Base-by-base conservation (phyloP, 2,113 vertebrate genomes). In the Arothron firmamentum region DNA sequence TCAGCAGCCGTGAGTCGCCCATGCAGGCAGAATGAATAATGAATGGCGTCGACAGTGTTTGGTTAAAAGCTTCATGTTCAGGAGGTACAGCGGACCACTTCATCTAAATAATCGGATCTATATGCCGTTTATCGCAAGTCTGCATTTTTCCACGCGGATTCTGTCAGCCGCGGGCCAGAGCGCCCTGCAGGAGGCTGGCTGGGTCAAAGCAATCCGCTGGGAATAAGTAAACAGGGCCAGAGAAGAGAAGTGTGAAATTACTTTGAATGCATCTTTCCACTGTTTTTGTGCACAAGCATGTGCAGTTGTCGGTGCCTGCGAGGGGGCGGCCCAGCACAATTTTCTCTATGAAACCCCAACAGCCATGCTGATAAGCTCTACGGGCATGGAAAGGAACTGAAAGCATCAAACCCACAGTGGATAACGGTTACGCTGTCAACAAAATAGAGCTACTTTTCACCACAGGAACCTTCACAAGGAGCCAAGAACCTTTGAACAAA, bases 21-120 rank as follows among this genome's bases (percentile, higher is more conserved):
- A 78, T 65, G 55, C 65, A 79, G 78, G 56, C 57, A 21, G 56
- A 38, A 65, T 85, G 59, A 80, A 88, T 85, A 63, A 88, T 83
- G 82, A 64, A 85, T 78, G 28, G 25, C 64, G 53, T 67, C 53
- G 64, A 81, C 59, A 48, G 71, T 75, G 57, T 84, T 59, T 74
- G 59, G 68, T 83, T 76, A 71, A 73, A 58, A 56, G 67, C 58
- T 3, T 52, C 72, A 77, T 84, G 67, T 61, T 81, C 72, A 84
- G 79, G 67, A 77, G 62, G 65, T 69, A 71, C 68, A 75, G 52
- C 66, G 73, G 78, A 61, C 68, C 71, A 61, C 73, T 80, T 85
- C 52, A 70, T 84, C 46, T 72, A 53, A 82, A 86, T 85, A 80
- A 85, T 83, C 73, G 71, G 65, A 55, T 70, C 56, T 49, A 70